These are phyloP conservation scores for Nematopogon swammerdamellus DNA, from an alignment of 2,888 invertebrate species.

Conservation along the genomic window DNA sequence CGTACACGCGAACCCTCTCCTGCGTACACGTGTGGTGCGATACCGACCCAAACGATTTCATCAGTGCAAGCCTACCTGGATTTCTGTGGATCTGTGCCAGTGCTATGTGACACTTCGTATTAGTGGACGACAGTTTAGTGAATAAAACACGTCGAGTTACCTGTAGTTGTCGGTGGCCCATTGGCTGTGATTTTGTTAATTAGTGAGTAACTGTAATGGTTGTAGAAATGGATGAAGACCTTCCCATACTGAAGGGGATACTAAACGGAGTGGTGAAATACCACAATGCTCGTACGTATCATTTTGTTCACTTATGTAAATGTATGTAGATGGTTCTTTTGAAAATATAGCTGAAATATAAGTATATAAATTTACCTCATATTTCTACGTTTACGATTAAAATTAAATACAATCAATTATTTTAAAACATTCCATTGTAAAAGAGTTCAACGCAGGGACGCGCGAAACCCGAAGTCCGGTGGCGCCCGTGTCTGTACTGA, in stretches of 20 bases:
- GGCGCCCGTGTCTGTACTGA: no score
- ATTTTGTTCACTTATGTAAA: constrained; percentile 11
- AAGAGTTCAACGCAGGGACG: no score
- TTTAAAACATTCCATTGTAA: no score
- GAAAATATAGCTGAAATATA: no score
- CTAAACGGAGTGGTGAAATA: constrained; percentile 88
- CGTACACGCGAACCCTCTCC: constrained; percentile 22
- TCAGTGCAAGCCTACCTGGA: constrained; percentile 30
- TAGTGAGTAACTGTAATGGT: constrained; percentile 47
- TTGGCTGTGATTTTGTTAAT: constrained; percentile 48
- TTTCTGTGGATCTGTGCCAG: constrained; percentile 43
- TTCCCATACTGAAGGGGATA: constrained; percentile 88
- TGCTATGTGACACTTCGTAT: constrained; percentile 38
- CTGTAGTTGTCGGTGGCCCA: constrained; percentile 43
- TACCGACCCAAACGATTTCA: background rate
- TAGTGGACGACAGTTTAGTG: constrained; percentile 19
- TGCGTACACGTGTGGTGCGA: constrained; percentile 26
- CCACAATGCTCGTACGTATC: constrained; percentile 90
- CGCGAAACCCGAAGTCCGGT: no score
- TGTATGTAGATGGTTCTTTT: no score
- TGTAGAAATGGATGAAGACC: constrained; percentile 79
- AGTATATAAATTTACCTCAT: no score
- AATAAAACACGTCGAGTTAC: constrained; percentile 36
- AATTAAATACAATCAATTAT: no score
- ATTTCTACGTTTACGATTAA: no score